phyloP scores from a whole-genome alignment of 2,113 vertebrate species.

The Stercorarius parasiticus region DNA sequence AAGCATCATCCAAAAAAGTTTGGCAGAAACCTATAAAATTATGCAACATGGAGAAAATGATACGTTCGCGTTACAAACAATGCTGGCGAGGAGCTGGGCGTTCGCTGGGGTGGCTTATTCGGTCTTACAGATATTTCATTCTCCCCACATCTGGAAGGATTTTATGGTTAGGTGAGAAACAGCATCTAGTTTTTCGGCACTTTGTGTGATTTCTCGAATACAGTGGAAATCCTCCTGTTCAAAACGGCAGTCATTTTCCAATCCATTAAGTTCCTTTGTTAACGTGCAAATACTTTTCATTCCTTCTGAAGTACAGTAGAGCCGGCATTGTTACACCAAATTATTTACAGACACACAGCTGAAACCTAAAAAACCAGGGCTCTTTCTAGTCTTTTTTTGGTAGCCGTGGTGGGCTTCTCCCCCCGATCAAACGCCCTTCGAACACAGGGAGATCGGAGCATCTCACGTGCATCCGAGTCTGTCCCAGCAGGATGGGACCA shows the following conservation, averaged over 20 bases:
- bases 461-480: background rate
- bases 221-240: background rate
- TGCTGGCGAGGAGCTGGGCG: background rate
- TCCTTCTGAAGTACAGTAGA: background rate
- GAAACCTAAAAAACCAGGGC: background rate
- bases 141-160: constrained; percentile 9
- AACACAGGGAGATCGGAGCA: background rate
- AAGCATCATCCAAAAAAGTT: background rate
- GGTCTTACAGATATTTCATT: background rate
- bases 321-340: background rate
- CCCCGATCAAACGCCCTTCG: background rate
- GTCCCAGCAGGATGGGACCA: background rate
- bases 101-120: background rate
- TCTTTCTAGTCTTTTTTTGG: background rate
- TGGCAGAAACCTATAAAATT: background rate
- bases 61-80: background rate
- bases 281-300: constrained; percentile 8
- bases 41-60: background rate
- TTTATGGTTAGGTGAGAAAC: constrained; percentile 26
- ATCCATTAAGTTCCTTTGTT: constrained; percentile 38
- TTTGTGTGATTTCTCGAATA: background rate
- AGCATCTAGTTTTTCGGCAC: background rate
- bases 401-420: background rate
- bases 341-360: background rate
- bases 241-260: background rate